Conservation (phyloP, 1,140 invertebrate genomes). For the Drosophila triauraria region DNA sequence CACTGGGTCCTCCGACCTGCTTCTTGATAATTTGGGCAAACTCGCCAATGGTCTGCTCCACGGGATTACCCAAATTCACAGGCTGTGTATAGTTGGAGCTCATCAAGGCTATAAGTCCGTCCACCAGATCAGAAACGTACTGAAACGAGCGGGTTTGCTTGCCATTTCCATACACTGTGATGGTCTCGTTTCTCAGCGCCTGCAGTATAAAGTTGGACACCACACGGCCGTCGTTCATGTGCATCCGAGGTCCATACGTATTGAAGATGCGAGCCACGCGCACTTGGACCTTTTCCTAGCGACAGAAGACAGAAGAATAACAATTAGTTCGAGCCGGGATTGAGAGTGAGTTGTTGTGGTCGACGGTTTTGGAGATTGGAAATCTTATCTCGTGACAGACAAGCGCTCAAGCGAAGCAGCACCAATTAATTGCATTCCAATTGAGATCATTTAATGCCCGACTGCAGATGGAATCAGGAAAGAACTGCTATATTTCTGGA, state of each 20-base stretch:
- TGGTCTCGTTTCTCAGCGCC: slow-evolving; percentile 96
- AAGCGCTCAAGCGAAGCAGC: slow-evolving; percentile 22
- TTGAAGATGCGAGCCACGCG: slow-evolving; percentile 99
- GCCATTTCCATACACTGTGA: slow-evolving; percentile 98
- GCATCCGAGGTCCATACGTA: slow-evolving; percentile 99
- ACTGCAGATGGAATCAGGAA: slow-evolving; percentile 52
- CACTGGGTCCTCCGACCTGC: slow-evolving; percentile 93
- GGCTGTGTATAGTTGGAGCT: slow-evolving; percentile 96
- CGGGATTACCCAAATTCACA: slow-evolving; percentile 99
- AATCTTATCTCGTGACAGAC: slow-evolving; percentile 40
- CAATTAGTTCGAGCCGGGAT: slow-evolving; percentile 12
- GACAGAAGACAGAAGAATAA: neutral
- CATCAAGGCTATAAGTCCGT: slow-evolving; percentile 97
- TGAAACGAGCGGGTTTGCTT: slow-evolving; percentile 99
- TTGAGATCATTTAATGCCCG: slow-evolving; percentile 48
- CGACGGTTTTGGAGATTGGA: slow-evolving; percentile 1
- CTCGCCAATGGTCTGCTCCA: slow-evolving; percentile 98
- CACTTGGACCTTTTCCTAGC: slow-evolving; percentile 94
- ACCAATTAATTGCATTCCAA: slow-evolving; percentile 41
- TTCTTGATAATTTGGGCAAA: slow-evolving; percentile 97
- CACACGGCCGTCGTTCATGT: slow-evolving; percentile 99
- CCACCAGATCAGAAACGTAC: slow-evolving; percentile 98
- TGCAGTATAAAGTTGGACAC: slow-evolving; percentile 99
- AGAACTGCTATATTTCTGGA: slow-evolving; percentile 25
- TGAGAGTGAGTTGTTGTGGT: slow-evolving; percentile 3